Percentiles rank a stretch among this genome's conserved stretches.
These are phyloP conservation scores for Dendrocincla fuliginosa DNA, from an alignment of 2,797 vertebrate species.

Conservation along the genomic window DNA sequence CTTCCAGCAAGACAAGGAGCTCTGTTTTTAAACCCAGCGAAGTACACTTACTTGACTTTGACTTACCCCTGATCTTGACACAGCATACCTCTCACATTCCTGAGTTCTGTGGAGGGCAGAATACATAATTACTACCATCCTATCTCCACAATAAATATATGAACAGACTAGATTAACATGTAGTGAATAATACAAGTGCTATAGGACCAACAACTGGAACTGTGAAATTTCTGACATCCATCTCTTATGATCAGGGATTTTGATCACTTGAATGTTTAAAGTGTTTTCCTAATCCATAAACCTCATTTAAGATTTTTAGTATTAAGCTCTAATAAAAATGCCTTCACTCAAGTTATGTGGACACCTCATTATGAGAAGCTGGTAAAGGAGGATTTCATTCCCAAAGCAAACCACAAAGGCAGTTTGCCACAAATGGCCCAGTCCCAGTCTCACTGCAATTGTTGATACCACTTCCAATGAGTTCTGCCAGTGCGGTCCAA, in stretches of 20 bases:
- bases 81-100: not conserved
- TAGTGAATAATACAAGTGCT: not conserved
- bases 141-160: not conserved
- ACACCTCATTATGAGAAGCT: not conserved
- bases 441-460: not conserved
- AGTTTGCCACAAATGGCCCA: not conserved
- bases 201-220: not conserved
- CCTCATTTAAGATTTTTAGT: not conserved
- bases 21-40: not conserved
- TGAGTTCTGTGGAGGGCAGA: not conserved
- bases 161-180: not conserved
- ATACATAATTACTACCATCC: not conserved
- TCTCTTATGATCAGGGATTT: not conserved
- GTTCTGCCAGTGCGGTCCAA: not conserved
- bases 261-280: not conserved
- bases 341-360: not conserved
- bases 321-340: not conserved
- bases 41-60: not conserved
- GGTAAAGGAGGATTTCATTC: conserved; percentile 38
- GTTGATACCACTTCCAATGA: not conserved
- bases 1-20: not conserved
- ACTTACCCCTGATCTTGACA: not conserved
- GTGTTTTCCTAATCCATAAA: conserved; percentile 14
- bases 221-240: not conserved
- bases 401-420: conserved; percentile 8